Base-by-base conservation (phyloP, 1,140 invertebrate species). In the Achroia grisella region DNA sequence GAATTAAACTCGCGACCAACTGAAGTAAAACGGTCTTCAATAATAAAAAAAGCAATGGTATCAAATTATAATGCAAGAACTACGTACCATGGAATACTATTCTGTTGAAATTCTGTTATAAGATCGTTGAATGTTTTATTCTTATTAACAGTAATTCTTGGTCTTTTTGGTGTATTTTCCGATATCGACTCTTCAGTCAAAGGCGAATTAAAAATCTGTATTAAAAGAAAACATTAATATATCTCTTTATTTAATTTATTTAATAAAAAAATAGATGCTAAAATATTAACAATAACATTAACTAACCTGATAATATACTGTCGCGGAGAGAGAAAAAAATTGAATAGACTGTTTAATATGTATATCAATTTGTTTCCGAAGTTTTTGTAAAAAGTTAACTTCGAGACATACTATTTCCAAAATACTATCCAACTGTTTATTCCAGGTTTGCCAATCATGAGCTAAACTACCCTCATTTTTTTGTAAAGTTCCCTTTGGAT, bases 261-360 rank as follows among this genome's bases (percentile, higher is more conserved):
- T 23, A 3, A 23, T 23, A 23, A 6, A 23, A 3, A 23, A 3
- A 23, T 23, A 23, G 17, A 23, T n/a, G 8, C 11, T 37, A 30
- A 13, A 34, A 0, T 14, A 41, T 33, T 8, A 40, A 39, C 37
- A 39, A 28, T 37, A 29, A 13, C 32, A 34, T 17, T 27, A 28
- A 61, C n/a, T n/a, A n/a, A 84, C 80, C 72, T 75, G 72, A 57
- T 59, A 74, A 59, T 66, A 72, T 1, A 65, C 53, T 8, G 62
- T 53, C 9, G 80, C 77, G 10, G 77, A 62, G 14, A 79, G 52
- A 39, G 48, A 43, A 34, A 49, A 61, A 51, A 72, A 81, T 53
- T 65, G 40, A 39, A 58, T 41, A 33, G 46, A 62, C 8, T 62
- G 30, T 32, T 48, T 51, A 8, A 33, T 8, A 8, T 35, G 14